These are phyloP conservation scores for Orussus abietinus DNA, from an alignment of 1,140 invertebrate species.

Conservation along the genomic window DNA sequence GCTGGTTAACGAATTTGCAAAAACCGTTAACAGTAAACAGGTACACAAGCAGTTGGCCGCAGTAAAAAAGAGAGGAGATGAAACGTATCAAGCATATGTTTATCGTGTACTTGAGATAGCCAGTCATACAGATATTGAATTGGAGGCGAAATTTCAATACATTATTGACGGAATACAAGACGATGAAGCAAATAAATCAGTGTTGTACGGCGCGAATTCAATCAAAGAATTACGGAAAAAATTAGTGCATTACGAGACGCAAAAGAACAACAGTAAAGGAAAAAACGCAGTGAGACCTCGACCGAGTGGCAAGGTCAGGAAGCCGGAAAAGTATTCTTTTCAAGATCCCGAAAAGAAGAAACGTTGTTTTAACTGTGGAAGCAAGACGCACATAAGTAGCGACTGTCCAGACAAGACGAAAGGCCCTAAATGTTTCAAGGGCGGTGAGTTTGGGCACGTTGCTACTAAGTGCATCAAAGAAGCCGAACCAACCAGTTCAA, in stretches of 20 bases:
- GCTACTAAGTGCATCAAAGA: background rate
- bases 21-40: constrained; percentile 12
- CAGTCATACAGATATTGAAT: constrained; percentile 21
- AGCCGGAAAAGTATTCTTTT: constrained; percentile 2
- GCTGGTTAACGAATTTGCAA: constrained; percentile 17
- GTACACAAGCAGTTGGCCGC: constrained; percentile 12
- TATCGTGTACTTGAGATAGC: constrained; percentile 27
- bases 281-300: background rate
- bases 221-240: constrained; percentile 23
- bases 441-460: constrained; percentile 17
- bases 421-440: constrained; percentile 27
- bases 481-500: background rate
- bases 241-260: constrained; percentile 13
- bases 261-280: background rate
- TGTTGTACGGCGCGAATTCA: constrained; percentile 19
- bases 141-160: constrained; percentile 26
- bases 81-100: constrained; percentile 23
- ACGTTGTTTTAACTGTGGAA: constrained; percentile 22
- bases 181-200: constrained; percentile 19
- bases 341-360: constrained; percentile 1
- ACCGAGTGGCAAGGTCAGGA: constrained; percentile 1
- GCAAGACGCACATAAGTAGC: constrained; percentile 10
- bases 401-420: constrained; percentile 14
- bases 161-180: constrained; percentile 30
- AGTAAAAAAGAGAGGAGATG: constrained; percentile 15